Percentiles rank a stretch among this genome's conserved stretches.
phyloP scores from a whole-genome alignment of 2,888 invertebrate species.

The Orthosia cruda region DNA sequence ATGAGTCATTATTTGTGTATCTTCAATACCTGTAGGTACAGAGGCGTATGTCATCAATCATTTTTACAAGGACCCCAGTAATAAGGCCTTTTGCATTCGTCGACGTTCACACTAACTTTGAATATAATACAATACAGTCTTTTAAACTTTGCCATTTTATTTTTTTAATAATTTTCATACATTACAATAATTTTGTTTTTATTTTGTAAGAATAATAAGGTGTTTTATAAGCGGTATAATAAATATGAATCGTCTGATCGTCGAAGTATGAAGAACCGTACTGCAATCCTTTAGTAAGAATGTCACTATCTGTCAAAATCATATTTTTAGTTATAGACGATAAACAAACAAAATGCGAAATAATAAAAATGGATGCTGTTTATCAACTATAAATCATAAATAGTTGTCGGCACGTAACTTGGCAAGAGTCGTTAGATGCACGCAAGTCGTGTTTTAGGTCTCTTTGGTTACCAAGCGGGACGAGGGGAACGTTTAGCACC shows the following conservation, averaged over 20 bases:
- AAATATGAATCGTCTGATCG: background rate
- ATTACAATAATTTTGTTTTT: constrained; percentile 26
- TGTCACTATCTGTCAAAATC: too few relatives aligned
- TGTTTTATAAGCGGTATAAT: constrained; percentile 34
- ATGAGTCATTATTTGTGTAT: constrained; percentile 51
- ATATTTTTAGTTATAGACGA: too few relatives aligned
- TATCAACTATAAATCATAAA: too few relatives aligned
- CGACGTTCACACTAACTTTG: constrained; percentile 66
- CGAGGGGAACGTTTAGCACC: too few relatives aligned
- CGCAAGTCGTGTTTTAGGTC: too few relatives aligned
- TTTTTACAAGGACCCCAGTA: constrained; percentile 73
- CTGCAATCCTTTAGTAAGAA: too few relatives aligned
- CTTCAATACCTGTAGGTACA: constrained; percentile 35
- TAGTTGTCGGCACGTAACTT: too few relatives aligned
- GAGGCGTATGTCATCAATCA: constrained; percentile 75
- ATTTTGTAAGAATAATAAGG: constrained; percentile 28
- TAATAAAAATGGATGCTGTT: too few relatives aligned
- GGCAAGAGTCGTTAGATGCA: too few relatives aligned
- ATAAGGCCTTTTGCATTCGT: constrained; percentile 79
- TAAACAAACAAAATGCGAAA: too few relatives aligned
- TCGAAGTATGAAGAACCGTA: background rate
- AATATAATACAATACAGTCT: constrained; percentile 62
- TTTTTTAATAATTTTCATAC: constrained; percentile 25
- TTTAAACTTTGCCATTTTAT: constrained; percentile 27
- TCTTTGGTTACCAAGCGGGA: too few relatives aligned